Percentiles rank a stretch among this genome's conserved stretches.
These are phyloP conservation scores for Octopus sinensis DNA, from an alignment of 1,140 invertebrate species.

Conservation along the genomic window DNA sequence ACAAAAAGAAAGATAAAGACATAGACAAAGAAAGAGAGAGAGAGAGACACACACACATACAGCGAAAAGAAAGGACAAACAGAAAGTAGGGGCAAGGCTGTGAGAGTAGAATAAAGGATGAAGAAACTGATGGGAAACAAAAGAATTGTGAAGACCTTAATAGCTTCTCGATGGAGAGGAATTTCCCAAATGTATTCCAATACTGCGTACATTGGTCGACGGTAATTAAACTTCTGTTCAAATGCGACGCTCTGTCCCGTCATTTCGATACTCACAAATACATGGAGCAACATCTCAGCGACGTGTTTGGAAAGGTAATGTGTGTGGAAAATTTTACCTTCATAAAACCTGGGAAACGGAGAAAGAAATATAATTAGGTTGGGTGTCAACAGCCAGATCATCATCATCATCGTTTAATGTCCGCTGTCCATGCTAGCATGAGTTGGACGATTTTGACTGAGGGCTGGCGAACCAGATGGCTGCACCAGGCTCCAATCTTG, in stretches of 20 bases:
- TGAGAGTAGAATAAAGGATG: not conserved
- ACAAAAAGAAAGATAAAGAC: too few relatives aligned
- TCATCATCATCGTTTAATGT: too few relatives aligned
- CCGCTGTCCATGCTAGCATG: too few relatives aligned
- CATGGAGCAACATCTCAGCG: slow-evolving; percentile 74
- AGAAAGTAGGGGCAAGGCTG: not conserved
- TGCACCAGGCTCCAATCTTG: too few relatives aligned
- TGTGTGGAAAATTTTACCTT: slow-evolving; percentile 74
- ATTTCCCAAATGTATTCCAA: slow-evolving; percentile 88
- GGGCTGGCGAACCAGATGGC: too few relatives aligned
- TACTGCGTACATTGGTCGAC: slow-evolving; percentile 89
- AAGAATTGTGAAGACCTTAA: slow-evolving; percentile 63
- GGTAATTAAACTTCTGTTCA: slow-evolving; percentile 96
- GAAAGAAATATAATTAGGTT: not conserved
- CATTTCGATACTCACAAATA: slow-evolving; percentile 96
- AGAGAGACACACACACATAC: too few relatives aligned
- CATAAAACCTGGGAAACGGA: slow-evolving; percentile 59
- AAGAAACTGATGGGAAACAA: not conserved
- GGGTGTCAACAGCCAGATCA: too few relatives aligned
- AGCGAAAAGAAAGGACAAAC: not conserved
- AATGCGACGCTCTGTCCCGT: slow-evolving; percentile 92
- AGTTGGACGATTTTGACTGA: too few relatives aligned
- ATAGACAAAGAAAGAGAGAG: too few relatives aligned
- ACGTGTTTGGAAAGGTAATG: slow-evolving; percentile 74
- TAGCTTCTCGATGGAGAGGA: slow-evolving; percentile 61